Evolutionary conservation across 2,888 invertebrate genomes (phyloP).

Genomic region (Meghimatium bilineatum): DNA sequence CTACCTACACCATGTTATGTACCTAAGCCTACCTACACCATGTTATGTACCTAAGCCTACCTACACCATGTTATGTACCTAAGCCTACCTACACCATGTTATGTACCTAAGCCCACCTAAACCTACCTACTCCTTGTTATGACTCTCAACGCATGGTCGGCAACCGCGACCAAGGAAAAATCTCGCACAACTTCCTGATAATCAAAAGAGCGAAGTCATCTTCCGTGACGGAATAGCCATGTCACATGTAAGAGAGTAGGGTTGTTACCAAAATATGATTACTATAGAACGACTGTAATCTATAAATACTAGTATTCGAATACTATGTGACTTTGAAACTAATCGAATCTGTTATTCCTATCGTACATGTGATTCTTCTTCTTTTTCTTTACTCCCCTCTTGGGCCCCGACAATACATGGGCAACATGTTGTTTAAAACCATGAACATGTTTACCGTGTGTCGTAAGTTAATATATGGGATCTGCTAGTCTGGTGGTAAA

Average conservation of each 20-base stretch:
- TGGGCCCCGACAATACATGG: too few relatives aligned
- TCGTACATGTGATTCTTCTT: too few relatives aligned
- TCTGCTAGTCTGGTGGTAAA: too few relatives aligned
- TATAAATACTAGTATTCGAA: background rate
- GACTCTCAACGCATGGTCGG: constrained; percentile 2
- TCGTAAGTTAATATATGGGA: too few relatives aligned
- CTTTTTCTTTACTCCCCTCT: too few relatives aligned
- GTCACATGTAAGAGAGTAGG: background rate
- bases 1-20: too few relatives aligned
- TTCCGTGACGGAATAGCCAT: background rate
- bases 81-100: constrained; percentile 28
- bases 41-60: constrained; percentile 30
- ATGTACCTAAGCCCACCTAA: background rate
- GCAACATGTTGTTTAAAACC: too few relatives aligned
- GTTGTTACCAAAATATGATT: background rate
- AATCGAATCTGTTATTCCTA: too few relatives aligned
- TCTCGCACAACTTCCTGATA: background rate
- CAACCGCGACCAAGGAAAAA: background rate
- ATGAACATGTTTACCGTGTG: too few relatives aligned
- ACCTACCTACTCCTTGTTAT: constrained; percentile 23
- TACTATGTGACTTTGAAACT: background rate
- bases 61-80: constrained; percentile 26
- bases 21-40: constrained; percentile 22
- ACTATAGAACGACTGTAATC: background rate
- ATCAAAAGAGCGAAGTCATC: background rate